phyloP scores from a whole-genome alignment of 2,113 vertebrate genomes.

The Pteruthius melanotis region DNA sequence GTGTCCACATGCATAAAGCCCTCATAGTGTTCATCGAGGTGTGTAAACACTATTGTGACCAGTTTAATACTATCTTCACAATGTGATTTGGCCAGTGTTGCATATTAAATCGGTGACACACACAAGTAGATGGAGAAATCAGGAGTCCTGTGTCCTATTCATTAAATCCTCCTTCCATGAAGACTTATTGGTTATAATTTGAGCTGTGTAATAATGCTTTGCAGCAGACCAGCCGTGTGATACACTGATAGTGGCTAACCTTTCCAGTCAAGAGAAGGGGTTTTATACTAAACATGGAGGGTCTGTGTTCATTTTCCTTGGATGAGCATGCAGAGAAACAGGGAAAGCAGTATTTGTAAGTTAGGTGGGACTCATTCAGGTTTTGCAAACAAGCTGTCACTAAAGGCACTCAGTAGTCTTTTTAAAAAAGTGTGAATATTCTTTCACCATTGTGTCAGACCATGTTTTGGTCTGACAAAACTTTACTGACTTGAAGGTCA shows the following conservation, averaged over 20 bases:
- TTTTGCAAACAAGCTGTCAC: neutral
- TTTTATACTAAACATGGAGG: neutral
- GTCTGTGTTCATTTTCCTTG: neutral
- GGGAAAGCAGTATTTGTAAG: neutral
- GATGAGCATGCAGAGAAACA: neutral
- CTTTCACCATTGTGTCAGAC: neutral
- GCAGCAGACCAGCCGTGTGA: neutral
- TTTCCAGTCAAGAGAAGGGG: neutral
- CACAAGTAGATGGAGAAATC: neutral
- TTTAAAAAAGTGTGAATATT: neutral
- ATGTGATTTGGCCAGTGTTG: neutral
- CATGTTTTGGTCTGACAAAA: too few relatives aligned
- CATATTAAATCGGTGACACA: neutral
- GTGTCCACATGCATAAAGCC: neutral
- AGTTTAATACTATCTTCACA: neutral
- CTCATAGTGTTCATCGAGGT: neutral
- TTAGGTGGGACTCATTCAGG: neutral
- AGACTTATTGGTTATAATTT: neutral
- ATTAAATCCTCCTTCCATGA: neutral
- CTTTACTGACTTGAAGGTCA: neutral
- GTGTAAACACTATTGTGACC: neutral
- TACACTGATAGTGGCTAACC: neutral
- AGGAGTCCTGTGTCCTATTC: neutral
- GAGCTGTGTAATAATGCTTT: neutral
- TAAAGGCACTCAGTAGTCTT: neutral